Conservation (phyloP, 2,113 vertebrate species). For the Delphinapterus leucas region DNA sequence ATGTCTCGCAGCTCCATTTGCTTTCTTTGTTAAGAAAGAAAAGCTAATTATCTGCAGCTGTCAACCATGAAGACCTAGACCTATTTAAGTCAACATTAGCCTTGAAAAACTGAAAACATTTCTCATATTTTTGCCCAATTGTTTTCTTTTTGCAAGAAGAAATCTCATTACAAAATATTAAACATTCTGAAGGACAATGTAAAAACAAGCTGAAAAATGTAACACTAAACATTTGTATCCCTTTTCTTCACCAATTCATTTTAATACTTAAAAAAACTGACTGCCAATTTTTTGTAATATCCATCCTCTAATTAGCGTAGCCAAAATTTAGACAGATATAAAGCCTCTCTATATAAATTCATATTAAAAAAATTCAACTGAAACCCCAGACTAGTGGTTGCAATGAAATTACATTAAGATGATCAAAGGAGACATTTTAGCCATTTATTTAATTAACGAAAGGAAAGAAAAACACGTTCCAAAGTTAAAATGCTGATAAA, state of each 20-base stretch:
- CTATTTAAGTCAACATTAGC: slow-evolving; percentile 74
- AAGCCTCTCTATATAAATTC: background rate
- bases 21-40: slow-evolving; percentile 78
- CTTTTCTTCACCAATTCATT: slow-evolving; percentile 21
- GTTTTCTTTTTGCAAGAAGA: slow-evolving; percentile 29
- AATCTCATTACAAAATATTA: slow-evolving; percentile 56
- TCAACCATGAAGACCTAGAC: slow-evolving; percentile 74
- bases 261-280: slow-evolving; percentile 27
- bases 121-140: slow-evolving; percentile 55
- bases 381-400: background rate
- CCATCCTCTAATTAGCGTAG: slow-evolving; percentile 12
- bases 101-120: slow-evolving; percentile 76
- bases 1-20: slow-evolving; percentile 71
- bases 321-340: slow-evolving; percentile 36
- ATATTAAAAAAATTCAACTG: background rate
- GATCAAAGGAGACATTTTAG: slow-evolving; percentile 1
- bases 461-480: background rate
- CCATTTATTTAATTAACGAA: slow-evolving; percentile 19
- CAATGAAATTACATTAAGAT: slow-evolving; percentile 26
- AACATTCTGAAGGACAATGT: slow-evolving; percentile 39
- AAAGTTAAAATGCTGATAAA: background rate
- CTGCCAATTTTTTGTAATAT: background rate
- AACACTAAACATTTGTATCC: slow-evolving; percentile 15
- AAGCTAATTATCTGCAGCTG: slow-evolving; percentile 78
- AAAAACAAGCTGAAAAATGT: slow-evolving; percentile 44